These are phyloP conservation scores for Microcebus ravelobensis DNA, from an alignment of 2,113 vertebrate species.

Conservation along the genomic window DNA sequence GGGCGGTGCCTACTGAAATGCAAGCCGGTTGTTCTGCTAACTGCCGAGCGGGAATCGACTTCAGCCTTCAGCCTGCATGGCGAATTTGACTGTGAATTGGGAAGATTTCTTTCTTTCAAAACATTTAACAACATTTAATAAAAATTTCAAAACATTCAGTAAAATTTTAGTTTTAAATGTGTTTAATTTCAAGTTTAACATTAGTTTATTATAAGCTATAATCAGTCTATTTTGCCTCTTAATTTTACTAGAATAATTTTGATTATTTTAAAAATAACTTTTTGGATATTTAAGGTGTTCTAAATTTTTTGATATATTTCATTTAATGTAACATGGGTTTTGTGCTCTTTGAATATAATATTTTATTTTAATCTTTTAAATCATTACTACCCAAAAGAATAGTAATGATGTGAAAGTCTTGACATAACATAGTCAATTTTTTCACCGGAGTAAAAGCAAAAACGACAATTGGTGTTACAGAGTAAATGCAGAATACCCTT, in stretches of 20 bases:
- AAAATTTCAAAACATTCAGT: background rate
- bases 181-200: background rate
- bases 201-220: background rate
- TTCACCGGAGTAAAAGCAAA: constrained; percentile 35
- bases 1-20: background rate
- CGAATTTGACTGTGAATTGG: background rate
- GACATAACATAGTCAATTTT: background rate
- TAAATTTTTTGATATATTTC: background rate
- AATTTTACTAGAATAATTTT: background rate
- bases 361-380: constrained; percentile 26
- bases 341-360: background rate
- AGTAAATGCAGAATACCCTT: background rate
- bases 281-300: background rate
- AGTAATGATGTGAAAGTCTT: constrained; percentile 20
- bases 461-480: background rate
- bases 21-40: background rate
- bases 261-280: background rate
- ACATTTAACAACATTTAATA: background rate
- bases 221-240: background rate
- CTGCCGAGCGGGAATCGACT: background rate
- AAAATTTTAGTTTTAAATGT: background rate
- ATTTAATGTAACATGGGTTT: background rate
- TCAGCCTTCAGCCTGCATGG: background rate
- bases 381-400: background rate
- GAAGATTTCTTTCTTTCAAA: constrained; percentile 5